Conservation (phyloP, 2,113 vertebrate genomes). For the Prochilodus magdalenae region DNA sequence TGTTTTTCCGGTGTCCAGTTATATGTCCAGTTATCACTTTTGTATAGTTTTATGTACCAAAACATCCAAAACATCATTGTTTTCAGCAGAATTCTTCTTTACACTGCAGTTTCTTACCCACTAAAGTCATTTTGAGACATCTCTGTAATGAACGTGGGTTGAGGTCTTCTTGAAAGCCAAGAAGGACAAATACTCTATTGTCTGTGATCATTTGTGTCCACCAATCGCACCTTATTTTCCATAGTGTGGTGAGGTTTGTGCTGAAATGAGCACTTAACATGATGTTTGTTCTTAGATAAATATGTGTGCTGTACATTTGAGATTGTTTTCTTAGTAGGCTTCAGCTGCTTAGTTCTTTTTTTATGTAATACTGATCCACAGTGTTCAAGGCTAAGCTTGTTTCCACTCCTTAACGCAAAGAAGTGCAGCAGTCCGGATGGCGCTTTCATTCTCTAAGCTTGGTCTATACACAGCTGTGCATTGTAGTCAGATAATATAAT, state of each 20-base stretch:
- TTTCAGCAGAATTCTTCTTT: too few relatives aligned
- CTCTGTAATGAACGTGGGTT: neutral
- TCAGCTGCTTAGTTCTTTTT: constrained; percentile 30
- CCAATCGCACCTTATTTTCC: constrained; percentile 25
- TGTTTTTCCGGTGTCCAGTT: too few relatives aligned
- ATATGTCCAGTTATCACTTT: too few relatives aligned
- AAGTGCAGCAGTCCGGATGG: constrained; percentile 1
- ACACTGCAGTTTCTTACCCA: too few relatives aligned
- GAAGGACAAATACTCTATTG: neutral
- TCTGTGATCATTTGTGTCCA: neutral
- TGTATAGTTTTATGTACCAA: too few relatives aligned
- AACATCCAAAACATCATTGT: too few relatives aligned
- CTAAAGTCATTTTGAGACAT: too few relatives aligned
- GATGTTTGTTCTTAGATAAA: constrained; percentile 5
- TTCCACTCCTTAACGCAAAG: constrained; percentile 24
- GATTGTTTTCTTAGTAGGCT: constrained; percentile 38
- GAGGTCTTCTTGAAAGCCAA: neutral
- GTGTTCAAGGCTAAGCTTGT: constrained; percentile 39
- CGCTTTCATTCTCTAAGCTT: constrained; percentile 16
- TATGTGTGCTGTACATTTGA: constrained; percentile 26
- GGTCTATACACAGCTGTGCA: neutral
- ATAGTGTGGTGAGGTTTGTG: neutral
- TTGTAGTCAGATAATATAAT: constrained; percentile 30
- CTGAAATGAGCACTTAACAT: constrained; percentile 18
- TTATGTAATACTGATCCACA: constrained; percentile 11